phyloP scores from a whole-genome alignment of 1,140 invertebrate genomes.

The Sinella curviseta region DNA sequence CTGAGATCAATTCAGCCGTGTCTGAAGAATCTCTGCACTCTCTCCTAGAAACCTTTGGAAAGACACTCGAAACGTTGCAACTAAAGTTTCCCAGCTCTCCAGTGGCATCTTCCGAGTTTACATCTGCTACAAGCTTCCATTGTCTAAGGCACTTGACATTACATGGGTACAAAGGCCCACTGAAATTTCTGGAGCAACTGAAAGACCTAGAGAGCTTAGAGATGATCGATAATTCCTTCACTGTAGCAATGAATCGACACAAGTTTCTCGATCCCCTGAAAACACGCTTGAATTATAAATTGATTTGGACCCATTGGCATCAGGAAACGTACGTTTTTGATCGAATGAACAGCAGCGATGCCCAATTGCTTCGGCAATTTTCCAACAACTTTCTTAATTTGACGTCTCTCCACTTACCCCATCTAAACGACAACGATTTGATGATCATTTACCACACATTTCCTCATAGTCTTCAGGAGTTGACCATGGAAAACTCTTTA shows the following conservation, averaged over 20 bases:
- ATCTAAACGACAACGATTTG: not conserved
- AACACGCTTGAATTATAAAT: not conserved
- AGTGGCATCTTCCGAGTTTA: not conserved
- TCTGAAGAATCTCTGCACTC: slow-evolving; percentile 7
- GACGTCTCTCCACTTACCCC: not conserved
- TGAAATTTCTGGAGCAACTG: not conserved
- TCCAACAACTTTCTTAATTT: slow-evolving; percentile 5
- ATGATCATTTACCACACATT: not conserved
- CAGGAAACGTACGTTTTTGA: slow-evolving; percentile 1
- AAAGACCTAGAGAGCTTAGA: not conserved
- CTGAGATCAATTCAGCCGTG: slow-evolving; percentile 1
- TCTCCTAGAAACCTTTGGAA: not conserved
- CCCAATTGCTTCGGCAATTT: not conserved
- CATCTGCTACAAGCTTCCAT: not conserved
- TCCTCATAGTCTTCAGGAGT: slow-evolving; percentile 10
- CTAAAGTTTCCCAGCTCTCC: slow-evolving; percentile 1
- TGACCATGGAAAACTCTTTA: not conserved
- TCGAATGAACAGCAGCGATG: not conserved
- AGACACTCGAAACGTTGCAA: not conserved
- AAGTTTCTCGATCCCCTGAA: not conserved
- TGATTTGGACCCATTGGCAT: slow-evolving; percentile 11
- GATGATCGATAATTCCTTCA: not conserved
- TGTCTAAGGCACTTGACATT: not conserved
- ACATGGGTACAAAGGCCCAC: not conserved
- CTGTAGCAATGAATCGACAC: not conserved